These are phyloP conservation scores for Entomyzon cyanotis DNA, from an alignment of 2,113 vertebrate genomes.

Conservation along the genomic window DNA sequence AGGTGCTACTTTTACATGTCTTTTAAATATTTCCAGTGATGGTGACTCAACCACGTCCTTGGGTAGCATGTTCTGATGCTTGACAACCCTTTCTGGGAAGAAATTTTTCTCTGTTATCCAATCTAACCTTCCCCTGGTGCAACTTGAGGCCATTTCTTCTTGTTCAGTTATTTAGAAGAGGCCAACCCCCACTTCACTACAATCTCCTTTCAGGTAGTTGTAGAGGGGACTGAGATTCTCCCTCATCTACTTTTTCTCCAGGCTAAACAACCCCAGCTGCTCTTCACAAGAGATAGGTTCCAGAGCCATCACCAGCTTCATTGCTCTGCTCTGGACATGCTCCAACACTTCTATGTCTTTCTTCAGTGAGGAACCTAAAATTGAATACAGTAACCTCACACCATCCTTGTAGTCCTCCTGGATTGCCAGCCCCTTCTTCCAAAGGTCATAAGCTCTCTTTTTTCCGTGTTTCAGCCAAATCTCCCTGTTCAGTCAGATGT, in stretches of 20 bases:
- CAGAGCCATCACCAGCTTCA: background rate
- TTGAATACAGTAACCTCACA: background rate
- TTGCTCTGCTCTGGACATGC: background rate
- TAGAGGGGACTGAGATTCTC: too few relatives aligned
- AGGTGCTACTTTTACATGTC: background rate
- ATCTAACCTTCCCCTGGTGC: background rate
- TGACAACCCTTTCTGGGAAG: background rate
- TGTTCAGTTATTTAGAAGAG: background rate
- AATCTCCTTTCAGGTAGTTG: background rate
- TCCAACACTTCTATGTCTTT: background rate
- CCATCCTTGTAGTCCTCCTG: background rate
- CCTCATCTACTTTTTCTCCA: background rate
- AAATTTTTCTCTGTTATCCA: background rate
- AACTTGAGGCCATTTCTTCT: background rate
- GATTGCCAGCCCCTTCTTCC: background rate
- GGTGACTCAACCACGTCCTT: background rate
- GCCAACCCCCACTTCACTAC: accelerated
- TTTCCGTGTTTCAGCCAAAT: background rate
- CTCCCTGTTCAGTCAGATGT: background rate
- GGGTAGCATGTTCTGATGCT: background rate
- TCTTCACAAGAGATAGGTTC: background rate
- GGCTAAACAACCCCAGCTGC: background rate
- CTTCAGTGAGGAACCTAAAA: background rate
- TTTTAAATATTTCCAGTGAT: background rate
- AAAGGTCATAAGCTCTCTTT: background rate